Evolutionary conservation across 2,888 invertebrate species (phyloP).

Genomic region (Holacanthella duospinosa): DNA sequence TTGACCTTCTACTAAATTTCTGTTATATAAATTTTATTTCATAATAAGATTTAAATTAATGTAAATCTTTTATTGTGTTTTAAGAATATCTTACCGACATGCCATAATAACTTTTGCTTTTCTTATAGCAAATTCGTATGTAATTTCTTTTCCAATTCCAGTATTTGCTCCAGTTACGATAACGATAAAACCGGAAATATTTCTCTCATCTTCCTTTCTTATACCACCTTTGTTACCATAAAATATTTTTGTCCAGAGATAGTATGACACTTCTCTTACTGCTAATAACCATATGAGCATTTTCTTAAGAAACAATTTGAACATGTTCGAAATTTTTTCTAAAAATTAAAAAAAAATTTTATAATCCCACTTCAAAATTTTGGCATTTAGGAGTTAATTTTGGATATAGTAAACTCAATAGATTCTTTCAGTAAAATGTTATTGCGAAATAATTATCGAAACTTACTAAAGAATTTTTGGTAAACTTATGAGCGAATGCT

Average conservation of each 20-base stretch:
- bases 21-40: not conserved
- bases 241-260: not conserved
- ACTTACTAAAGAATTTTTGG: no score
- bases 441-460: no score
- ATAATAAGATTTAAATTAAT: no score
- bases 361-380: no score
- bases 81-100: conserved; percentile 1
- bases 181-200: not conserved
- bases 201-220: not conserved
- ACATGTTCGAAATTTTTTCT: not conserved
- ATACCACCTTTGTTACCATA: not conserved
- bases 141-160: conserved; percentile 8
- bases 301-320: not conserved
- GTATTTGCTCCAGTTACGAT: conserved; percentile 11
- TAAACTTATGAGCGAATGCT: no score
- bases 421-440: no score
- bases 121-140: conserved; percentile 1
- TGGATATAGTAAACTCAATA: no score
- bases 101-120: conserved; percentile 9
- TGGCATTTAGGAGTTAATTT: no score
- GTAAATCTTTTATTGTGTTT: no score
- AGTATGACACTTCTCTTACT: not conserved
- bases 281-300: not conserved
- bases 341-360: no score
- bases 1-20: not conserved